Evolutionary conservation across 2,797 vertebrate species (phyloP).

Genomic region (Ptychobarbus kaznakovi): DNA sequence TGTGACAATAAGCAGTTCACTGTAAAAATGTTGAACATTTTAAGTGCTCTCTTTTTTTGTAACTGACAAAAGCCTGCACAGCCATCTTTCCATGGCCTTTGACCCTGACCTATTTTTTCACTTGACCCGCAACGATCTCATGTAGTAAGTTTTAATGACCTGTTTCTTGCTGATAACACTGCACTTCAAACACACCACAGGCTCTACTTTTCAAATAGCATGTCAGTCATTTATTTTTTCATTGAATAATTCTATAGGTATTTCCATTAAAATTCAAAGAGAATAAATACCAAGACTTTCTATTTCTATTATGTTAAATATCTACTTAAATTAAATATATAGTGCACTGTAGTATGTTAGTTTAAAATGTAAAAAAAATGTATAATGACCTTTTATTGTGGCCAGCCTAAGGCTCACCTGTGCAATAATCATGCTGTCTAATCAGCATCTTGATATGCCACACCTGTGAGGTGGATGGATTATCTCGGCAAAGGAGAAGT

Average conservation of each 20-base stretch:
- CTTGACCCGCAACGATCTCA: slow-evolving; percentile 36
- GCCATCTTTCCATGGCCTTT: slow-evolving; percentile 25
- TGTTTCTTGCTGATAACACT: slow-evolving; percentile 4
- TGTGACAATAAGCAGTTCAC: background rate
- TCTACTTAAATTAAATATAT: background rate
- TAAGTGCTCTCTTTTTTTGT: slow-evolving; percentile 2
- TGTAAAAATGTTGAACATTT: background rate
- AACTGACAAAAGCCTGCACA: slow-evolving; percentile 18
- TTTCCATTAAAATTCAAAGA: background rate
- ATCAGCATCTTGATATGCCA: too few relatives aligned
- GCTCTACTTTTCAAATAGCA: background rate
- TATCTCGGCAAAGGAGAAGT: too few relatives aligned
- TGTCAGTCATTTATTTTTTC: background rate
- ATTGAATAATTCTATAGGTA: background rate
- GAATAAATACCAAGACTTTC: background rate
- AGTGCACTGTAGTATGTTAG: background rate
- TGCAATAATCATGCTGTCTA: too few relatives aligned
- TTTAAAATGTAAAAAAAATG: background rate
- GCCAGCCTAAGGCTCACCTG: too few relatives aligned
- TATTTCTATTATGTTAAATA: background rate
- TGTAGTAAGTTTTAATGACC: slow-evolving; percentile 13
- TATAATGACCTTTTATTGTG: too few relatives aligned
- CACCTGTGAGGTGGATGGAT: too few relatives aligned
- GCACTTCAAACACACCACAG: background rate
- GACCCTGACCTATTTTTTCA: slow-evolving; percentile 32